Conservation (phyloP, 2,888 invertebrate genomes). For the Colletes collaris region DNA sequence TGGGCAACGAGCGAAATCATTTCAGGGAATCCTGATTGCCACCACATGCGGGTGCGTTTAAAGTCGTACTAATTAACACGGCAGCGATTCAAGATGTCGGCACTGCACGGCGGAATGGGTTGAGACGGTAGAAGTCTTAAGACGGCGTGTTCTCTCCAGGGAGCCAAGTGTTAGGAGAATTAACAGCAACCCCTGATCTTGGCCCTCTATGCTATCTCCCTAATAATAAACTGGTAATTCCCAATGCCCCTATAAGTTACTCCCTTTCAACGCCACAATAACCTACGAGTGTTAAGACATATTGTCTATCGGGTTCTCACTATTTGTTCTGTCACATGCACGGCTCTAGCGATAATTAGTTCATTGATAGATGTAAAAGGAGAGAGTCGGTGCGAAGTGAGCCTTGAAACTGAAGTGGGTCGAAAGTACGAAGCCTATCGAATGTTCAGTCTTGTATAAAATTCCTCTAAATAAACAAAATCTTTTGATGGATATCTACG, state of each 20-base stretch:
- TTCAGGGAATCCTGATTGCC: conserved; percentile 66
- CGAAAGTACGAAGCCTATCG: no score
- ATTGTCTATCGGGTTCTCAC: conserved; percentile 75
- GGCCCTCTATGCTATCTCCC: conserved; percentile 81
- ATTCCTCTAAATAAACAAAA: no score
- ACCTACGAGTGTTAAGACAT: conserved; percentile 79
- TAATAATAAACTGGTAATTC: conserved; percentile 83
- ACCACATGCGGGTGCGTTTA: conserved; percentile 73
- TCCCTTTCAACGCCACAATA: conserved; percentile 81
- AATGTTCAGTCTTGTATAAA: no score
- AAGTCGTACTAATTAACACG: conserved; percentile 80
- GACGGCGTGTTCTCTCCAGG: conserved; percentile 79
- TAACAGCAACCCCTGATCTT: conserved; percentile 81
- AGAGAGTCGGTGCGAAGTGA: no score
- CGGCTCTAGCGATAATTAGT: conserved; percentile 44
- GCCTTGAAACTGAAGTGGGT: no score
- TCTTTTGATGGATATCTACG: no score
- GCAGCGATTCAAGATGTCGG: conserved; percentile 77
- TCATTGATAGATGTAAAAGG: conserved; percentile 45
- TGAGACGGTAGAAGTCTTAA: conserved; percentile 78
- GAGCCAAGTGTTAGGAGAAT: conserved; percentile 80
- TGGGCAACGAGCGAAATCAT: conserved; percentile 60
- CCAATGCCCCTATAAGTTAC: conserved; percentile 83
- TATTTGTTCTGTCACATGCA: conserved; percentile 64
- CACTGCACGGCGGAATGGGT: conserved; percentile 59